phyloP scores from a whole-genome alignment of 2,888 invertebrate genomes.

The Hermaeophaga mercurialis region DNA sequence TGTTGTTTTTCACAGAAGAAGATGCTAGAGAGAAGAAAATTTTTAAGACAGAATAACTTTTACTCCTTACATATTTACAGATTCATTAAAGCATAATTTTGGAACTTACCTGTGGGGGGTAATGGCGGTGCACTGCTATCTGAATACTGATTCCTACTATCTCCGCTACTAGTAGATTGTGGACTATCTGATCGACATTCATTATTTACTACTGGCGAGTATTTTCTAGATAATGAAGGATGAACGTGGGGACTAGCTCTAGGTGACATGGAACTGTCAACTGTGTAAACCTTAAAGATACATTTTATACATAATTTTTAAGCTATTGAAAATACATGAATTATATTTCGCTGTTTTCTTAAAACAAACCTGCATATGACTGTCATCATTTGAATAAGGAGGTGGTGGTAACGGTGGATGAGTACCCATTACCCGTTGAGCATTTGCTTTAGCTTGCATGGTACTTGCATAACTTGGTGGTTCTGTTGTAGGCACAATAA shows the following conservation, averaged over 20 bases:
- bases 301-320: no score
- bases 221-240: constrained; percentile 73
- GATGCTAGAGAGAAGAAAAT: constrained; percentile 59
- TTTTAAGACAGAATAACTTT: no score
- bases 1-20: constrained; percentile 61
- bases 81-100: no score
- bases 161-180: constrained; percentile 57
- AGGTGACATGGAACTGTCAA: constrained; percentile 58
- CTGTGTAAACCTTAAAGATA: constrained; percentile 53
- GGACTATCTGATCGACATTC: constrained; percentile 65
- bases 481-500: constrained; percentile 75
- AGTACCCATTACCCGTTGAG: constrained; percentile 65
- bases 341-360: no score
- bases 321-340: no score
- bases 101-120: constrained; percentile 58
- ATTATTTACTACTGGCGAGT: constrained; percentile 64
- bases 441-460: constrained; percentile 72
- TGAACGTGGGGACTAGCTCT: constrained; percentile 61
- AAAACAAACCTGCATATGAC: constrained; percentile 5
- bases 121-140: constrained; percentile 54
- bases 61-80: no score
- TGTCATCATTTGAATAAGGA: constrained; percentile 63
- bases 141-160: constrained; percentile 57
- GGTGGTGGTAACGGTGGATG: constrained; percentile 72
- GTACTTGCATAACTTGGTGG: constrained; percentile 92